Base-by-base conservation (phyloP, 2,113 vertebrate species). In the Scalopus aquaticus region DNA sequence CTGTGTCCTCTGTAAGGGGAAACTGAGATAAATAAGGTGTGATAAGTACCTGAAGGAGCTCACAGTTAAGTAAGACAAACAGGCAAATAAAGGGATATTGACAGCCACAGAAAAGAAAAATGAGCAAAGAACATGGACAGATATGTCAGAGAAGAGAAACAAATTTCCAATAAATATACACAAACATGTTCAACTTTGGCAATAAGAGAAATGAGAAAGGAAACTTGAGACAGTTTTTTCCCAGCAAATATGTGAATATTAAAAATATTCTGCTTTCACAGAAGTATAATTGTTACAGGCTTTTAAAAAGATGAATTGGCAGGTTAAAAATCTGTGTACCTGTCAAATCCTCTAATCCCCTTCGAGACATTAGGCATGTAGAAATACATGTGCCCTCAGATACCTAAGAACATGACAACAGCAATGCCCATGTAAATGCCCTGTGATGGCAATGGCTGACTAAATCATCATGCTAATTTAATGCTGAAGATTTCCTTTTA, bases 221-320 rank as follows among this genome's bases (percentile, higher is more conserved):
- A 91, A 91, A 65, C 9, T 77, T 10, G 35, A 88, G 60, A 67
- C 32, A 70, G 84, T 84, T 88, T 88, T 84, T 84, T 93, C 69
- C 30, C 49, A 46, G 30, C 32, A 89, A 78, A 79, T 51, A 87
- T 5, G 64, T 22, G 86, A 89, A 87, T 39, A 51, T 44, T 89
- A 46, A 64, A 94, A 86, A 85, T 73, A 80, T 22, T 73, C 73
- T 49, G 28, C 22, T 72, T 92, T 84, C 86, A 56, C 2, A 0
- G 30, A 78, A 82, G 37, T 58, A 2, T 69, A 86, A 82, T 79
- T 94, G 80, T 93, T 87, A 69, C 30, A 37, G 35, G 32, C 26
- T 30, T 88, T 88, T 67, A n/a, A 44, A 9, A 86, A 5, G 46
- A 39, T 4, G 10, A 82, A 81, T 9, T 35, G 67, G 46, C 42